A percentile compares a stretch with the other conserved stretches of the same genome.
phyloP scores from a whole-genome alignment of 2,113 vertebrate species.

The Limanda limanda region DNA sequence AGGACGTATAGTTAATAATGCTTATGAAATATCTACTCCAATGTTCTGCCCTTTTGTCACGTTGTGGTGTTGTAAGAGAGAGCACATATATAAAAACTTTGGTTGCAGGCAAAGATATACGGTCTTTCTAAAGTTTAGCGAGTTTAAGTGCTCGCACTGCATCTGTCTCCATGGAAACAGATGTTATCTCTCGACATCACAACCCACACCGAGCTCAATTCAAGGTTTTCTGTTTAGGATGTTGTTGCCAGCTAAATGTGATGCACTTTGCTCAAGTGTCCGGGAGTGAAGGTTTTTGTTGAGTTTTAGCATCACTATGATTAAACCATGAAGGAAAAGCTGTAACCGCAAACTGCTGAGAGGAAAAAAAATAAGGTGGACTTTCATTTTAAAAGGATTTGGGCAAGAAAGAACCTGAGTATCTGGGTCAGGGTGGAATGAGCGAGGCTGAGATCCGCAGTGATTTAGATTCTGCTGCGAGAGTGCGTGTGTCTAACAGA shows the following conservation, averaged over 20 bases:
- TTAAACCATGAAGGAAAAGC: conserved; percentile 69
- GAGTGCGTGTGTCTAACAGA: neutral
- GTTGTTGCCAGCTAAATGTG: conserved; percentile 19
- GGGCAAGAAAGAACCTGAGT: conserved; percentile 53
- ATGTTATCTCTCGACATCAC: conserved; percentile 43
- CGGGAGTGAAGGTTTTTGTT: conserved; percentile 20
- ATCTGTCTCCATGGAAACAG: conserved; percentile 43
- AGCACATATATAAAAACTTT: neutral
- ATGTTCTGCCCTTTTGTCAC: conserved; percentile 19
- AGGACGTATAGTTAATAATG: neutral
- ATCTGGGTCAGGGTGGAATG: conserved; percentile 74
- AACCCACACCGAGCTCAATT: conserved; percentile 25
- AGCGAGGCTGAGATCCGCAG: conserved; percentile 46
- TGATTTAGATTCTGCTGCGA: conserved; percentile 52
- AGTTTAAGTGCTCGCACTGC: conserved; percentile 26
- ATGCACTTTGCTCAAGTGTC: conserved; percentile 72
- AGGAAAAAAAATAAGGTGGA: conserved; percentile 25
- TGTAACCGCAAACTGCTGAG: conserved; percentile 24
- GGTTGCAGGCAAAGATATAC: neutral
- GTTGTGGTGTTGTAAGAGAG: neutral
- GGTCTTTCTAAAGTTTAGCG: conserved; percentile 25
- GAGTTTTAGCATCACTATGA: conserved; percentile 54
- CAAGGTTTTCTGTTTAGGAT: conserved; percentile 38
- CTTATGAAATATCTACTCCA: neutral
- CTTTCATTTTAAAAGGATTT: conserved; percentile 74